A percentile compares a stretch with the other conserved stretches of the same genome.
Conservation (phyloP, 92 coral and sea anemone species). For the Heliopora coerulea region DNA sequence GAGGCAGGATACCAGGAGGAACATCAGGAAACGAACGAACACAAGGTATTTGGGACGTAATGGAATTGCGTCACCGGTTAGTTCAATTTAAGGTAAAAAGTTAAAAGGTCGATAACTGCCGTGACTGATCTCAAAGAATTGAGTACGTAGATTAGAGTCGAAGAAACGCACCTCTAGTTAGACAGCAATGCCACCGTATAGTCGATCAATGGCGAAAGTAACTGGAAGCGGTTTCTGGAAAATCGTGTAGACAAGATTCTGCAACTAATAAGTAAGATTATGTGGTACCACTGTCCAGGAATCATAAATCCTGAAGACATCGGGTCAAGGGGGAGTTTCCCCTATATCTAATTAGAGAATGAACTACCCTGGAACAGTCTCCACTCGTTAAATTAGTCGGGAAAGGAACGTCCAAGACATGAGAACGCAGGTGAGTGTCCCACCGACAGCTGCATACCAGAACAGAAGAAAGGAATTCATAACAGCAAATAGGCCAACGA, state of each 20-base stretch:
- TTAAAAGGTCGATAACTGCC: too few relatives aligned
- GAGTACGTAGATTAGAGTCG: background rate
- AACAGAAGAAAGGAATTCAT: background rate
- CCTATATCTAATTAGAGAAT: too few relatives aligned
- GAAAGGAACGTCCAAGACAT: background rate
- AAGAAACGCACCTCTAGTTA: conserved; percentile 27
- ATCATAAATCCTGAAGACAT: conserved; percentile 56
- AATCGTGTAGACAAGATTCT: conserved; percentile 52
- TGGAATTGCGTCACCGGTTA: too few relatives aligned
- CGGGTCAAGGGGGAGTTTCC: too few relatives aligned
- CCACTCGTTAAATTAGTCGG: background rate
- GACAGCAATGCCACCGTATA: conserved; percentile 51
- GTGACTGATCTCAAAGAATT: too few relatives aligned
- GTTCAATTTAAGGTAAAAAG: too few relatives aligned
- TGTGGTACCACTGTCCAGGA: conserved; percentile 56
- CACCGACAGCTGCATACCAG: background rate
- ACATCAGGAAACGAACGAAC: too few relatives aligned
- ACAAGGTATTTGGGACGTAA: too few relatives aligned
- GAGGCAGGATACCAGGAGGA: too few relatives aligned
- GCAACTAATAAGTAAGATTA: conserved; percentile 27
- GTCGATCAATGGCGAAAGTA: conserved; percentile 56
- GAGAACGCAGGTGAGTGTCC: background rate
- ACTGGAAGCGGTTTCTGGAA: conserved; percentile 57
- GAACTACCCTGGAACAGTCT: background rate
- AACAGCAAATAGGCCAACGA: background rate